phyloP scores from a whole-genome alignment of 1,140 invertebrate species.

The Drosophila novamexicana region DNA sequence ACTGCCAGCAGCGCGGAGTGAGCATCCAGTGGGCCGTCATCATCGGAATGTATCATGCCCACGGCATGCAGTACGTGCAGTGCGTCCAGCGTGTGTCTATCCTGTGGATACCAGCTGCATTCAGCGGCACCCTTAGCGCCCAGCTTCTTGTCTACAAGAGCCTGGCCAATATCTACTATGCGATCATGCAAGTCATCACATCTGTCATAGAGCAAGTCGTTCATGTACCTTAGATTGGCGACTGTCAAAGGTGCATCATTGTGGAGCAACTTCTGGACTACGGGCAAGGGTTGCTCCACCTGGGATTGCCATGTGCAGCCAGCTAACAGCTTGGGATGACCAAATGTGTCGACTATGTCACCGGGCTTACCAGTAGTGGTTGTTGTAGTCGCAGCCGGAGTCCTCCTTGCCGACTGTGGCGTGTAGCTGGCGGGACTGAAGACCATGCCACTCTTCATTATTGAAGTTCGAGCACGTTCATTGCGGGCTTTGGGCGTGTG shows the following conservation, averaged over 20 bases:
- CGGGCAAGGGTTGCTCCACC: constrained; percentile 54
- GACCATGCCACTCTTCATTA: constrained; percentile 45
- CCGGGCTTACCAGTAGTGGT: constrained; percentile 45
- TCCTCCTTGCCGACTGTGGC: constrained; percentile 53
- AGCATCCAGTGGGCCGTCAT: constrained; percentile 88
- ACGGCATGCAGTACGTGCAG: constrained; percentile 79
- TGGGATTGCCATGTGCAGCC: constrained; percentile 50
- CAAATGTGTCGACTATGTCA: constrained; percentile 65
- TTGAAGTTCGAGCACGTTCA: constrained; percentile 10
- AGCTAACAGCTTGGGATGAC: constrained; percentile 60
- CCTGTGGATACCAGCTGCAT: constrained; percentile 67
- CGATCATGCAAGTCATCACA: constrained; percentile 61
- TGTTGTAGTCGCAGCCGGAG: constrained; percentile 5
- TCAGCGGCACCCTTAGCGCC: constrained; percentile 52
- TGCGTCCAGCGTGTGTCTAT: constrained; percentile 60
- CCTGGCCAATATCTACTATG: constrained; percentile 48
- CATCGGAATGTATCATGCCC: constrained; percentile 91
- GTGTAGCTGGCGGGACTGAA: constrained; percentile 68
- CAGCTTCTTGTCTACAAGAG: constrained; percentile 61
- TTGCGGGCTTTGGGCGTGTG: constrained; percentile 59
- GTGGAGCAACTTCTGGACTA: constrained; percentile 55
- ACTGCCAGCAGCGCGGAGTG: constrained; percentile 90
- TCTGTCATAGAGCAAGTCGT: constrained; percentile 60
- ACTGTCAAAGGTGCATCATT: constrained; percentile 46
- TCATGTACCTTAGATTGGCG: constrained; percentile 62